Percentiles rank a stretch among this genome's conserved stretches.
Evolutionary conservation across 2,797 vertebrate species (phyloP).

Genomic region (Melopsittacus undulatus): DNA sequence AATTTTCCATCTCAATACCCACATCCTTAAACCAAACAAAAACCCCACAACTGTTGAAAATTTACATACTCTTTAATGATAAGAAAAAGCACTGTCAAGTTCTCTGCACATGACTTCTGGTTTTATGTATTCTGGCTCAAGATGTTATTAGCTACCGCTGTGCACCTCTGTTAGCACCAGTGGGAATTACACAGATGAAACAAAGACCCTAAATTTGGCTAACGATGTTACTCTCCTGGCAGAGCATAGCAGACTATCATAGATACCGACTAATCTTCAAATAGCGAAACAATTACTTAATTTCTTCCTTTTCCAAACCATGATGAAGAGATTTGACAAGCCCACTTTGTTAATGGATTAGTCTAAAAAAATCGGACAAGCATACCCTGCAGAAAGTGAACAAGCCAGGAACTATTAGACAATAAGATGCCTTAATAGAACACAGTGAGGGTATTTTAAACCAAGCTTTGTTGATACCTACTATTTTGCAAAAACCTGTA

Average conservation of each 20-base stretch:
- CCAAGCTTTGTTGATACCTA: background rate
- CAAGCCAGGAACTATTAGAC: background rate
- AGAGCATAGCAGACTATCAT: background rate
- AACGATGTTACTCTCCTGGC: background rate
- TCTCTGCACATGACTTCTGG: background rate
- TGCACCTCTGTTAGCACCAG: background rate
- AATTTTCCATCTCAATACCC: background rate
- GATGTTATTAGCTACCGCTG: background rate
- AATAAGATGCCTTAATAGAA: background rate
- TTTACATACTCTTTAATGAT: background rate
- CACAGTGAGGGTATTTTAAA: background rate
- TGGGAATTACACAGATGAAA: background rate
- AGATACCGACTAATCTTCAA: slow-evolving; percentile 7
- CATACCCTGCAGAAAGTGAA: background rate
- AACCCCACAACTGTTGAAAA: background rate
- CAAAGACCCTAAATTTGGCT: background rate
- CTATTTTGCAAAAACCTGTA: background rate
- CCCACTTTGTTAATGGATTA: slow-evolving; percentile 21
- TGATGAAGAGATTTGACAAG: slow-evolving; percentile 17
- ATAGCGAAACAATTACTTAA: slow-evolving; percentile 7
- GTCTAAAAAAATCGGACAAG: slow-evolving; percentile 17
- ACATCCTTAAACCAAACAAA: background rate
- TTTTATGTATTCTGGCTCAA: background rate
- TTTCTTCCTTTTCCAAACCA: slow-evolving; percentile 11
- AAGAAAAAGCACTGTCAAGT: background rate